Conservation (phyloP, 2,797 vertebrate species). For the Pelochelys cantorii region DNA sequence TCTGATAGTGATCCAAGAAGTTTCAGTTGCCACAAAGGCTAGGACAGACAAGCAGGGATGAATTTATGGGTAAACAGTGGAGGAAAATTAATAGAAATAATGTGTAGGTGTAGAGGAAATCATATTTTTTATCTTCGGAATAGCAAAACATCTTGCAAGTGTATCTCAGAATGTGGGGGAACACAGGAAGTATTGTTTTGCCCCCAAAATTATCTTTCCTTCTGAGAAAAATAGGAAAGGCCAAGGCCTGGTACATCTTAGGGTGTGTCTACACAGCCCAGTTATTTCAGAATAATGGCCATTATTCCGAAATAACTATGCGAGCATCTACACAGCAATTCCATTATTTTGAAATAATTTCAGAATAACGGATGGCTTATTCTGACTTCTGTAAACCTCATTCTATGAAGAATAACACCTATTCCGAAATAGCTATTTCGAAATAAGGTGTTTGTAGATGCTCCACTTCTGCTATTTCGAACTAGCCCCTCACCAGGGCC, state of each 20-base stretch:
- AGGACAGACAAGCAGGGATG: background rate
- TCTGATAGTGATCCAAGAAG: slow-evolving; percentile 5
- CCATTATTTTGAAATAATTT: too few species aligned
- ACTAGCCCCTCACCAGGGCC: too few species aligned
- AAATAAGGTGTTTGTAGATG: too few species aligned
- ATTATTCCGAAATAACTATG: too few species aligned
- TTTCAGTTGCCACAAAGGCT: background rate
- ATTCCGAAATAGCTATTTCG: too few species aligned
- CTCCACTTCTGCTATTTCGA: too few species aligned
- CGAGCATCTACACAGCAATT: too few species aligned
- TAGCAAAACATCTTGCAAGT: background rate
- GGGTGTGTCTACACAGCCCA: too few species aligned
- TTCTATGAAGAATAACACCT: too few species aligned
- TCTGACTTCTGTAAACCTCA: too few species aligned
- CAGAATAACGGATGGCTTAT: too few species aligned
- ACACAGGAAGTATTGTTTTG: slow-evolving; percentile 2
- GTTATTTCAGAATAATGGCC: too few species aligned
- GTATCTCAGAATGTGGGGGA: background rate
- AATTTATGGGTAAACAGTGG: background rate
- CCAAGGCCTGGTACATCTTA: background rate
- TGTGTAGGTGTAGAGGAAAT: background rate
- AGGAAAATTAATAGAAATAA: background rate
- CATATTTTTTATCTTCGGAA: background rate
- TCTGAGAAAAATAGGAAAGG: background rate
- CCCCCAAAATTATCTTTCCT: background rate